Conservation (phyloP, 2,888 invertebrate species). For the Mesochorus sp. region DNA sequence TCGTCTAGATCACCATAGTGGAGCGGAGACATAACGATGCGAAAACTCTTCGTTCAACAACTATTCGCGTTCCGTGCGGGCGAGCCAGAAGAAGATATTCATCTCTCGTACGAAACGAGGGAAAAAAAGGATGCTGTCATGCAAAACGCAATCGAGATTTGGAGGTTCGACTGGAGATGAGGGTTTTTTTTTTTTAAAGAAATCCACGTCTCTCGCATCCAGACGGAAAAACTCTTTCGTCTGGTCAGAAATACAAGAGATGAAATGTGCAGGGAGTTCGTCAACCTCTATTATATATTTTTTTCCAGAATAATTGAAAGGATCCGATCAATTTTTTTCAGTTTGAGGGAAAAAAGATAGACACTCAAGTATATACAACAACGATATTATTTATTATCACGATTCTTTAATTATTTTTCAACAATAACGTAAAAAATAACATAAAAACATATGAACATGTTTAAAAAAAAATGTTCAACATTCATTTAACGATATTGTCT, state of each 20-base stretch:
- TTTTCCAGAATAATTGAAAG: background rate
- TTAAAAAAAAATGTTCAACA: background rate
- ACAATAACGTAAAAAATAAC: background rate
- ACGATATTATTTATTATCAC: background rate
- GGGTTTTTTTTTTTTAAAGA: background rate
- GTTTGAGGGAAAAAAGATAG: background rate
- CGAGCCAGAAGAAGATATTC: conserved; percentile 16
- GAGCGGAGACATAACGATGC: conserved; percentile 44
- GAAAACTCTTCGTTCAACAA: conserved; percentile 39
- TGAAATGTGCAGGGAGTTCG: conserved; percentile 12
- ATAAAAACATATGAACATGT: background rate
- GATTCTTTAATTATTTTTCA: background rate
- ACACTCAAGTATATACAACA: too few relatives aligned
- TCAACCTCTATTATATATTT: conserved; percentile 30
- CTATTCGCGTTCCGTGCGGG: background rate
- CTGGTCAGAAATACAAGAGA: background rate
- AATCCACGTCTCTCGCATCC: conserved; percentile 1
- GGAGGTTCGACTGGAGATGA: conserved; percentile 28
- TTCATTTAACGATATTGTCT: too few relatives aligned
- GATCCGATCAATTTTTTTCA: too few relatives aligned
- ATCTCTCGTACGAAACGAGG: conserved; percentile 15
- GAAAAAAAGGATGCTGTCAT: conserved; percentile 19
- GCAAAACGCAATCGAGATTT: conserved; percentile 36
- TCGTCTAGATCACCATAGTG: conserved; percentile 39
- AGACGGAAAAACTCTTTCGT: conserved; percentile 9